These are phyloP conservation scores for Euleptes europaea DNA, from an alignment of 2,113 vertebrate genomes.

Conservation along the genomic window DNA sequence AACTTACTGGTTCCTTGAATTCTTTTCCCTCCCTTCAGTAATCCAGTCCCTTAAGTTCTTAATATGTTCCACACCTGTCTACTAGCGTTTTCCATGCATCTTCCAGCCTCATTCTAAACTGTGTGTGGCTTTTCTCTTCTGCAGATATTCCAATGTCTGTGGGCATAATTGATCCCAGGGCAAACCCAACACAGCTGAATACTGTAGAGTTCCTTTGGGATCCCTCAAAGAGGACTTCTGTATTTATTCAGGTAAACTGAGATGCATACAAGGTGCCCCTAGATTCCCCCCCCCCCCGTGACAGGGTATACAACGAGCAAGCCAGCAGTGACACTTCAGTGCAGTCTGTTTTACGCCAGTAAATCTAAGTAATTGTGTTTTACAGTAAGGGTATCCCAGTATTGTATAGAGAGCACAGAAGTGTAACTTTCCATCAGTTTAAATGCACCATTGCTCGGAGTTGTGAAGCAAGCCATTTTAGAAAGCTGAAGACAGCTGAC, in stretches of 20 bases:
- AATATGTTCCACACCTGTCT: not conserved
- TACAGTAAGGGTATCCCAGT: not conserved
- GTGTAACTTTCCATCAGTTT: not conserved
- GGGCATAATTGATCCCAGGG: conserved; percentile 94
- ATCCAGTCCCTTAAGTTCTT: not conserved
- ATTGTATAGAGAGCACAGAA: not conserved
- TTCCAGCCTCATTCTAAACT: not conserved
- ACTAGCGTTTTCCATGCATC: not conserved
- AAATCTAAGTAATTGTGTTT: not conserved
- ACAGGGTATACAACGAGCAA: not conserved
- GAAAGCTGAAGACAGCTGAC: not conserved
- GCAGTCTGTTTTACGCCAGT: not conserved
- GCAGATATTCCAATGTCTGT: conserved; percentile 98
- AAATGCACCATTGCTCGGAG: not conserved
- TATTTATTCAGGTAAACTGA: conserved; percentile 92
- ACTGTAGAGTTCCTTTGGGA: conserved; percentile 99
- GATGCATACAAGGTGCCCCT: not conserved
- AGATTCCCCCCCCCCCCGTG: too few species aligned
- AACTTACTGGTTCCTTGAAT: not conserved
- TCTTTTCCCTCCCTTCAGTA: not conserved
- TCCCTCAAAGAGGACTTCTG: conserved; percentile 93
- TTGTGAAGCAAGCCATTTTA: not conserved
- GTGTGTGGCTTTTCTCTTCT: not conserved
- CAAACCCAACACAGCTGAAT: conserved; percentile 96
- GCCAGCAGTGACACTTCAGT: not conserved